A percentile compares a stretch with the other conserved stretches of the same genome.
Evolutionary conservation across 2,113 vertebrate species (phyloP).

Genomic region (Pollimyrus isidori): DNA sequence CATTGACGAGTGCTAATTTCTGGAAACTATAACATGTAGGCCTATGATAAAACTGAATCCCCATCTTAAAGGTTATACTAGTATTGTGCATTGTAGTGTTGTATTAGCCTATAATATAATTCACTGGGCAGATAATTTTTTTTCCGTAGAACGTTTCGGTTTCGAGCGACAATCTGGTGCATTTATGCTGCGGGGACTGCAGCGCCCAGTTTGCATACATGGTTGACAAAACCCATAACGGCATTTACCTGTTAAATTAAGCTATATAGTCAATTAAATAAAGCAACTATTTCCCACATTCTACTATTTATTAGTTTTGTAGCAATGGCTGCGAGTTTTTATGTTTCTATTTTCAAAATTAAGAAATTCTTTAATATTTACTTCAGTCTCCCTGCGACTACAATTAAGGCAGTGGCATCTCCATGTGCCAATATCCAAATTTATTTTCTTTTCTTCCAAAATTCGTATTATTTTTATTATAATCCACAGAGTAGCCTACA

Average conservation of each 20-base stretch:
- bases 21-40: neutral
- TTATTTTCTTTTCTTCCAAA: neutral
- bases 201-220: neutral
- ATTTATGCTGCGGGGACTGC: neutral
- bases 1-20: neutral
- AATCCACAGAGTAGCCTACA: neutral
- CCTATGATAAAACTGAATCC: neutral
- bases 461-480: neutral
- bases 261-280: neutral
- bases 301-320: neutral
- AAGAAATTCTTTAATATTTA: neutral
- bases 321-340: neutral
- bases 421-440: neutral
- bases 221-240: neutral
- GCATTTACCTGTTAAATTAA: neutral
- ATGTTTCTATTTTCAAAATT: neutral
- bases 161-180: neutral
- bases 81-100: neutral
- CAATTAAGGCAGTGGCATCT: neutral
- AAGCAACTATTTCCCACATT: neutral
- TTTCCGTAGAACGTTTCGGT: neutral
- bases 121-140: neutral
- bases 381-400: neutral
- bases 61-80: neutral
- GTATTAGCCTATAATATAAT: neutral